These are phyloP conservation scores for Atherinomorus stipes DNA, from an alignment of 2,113 vertebrate species.

Conservation along the genomic window DNA sequence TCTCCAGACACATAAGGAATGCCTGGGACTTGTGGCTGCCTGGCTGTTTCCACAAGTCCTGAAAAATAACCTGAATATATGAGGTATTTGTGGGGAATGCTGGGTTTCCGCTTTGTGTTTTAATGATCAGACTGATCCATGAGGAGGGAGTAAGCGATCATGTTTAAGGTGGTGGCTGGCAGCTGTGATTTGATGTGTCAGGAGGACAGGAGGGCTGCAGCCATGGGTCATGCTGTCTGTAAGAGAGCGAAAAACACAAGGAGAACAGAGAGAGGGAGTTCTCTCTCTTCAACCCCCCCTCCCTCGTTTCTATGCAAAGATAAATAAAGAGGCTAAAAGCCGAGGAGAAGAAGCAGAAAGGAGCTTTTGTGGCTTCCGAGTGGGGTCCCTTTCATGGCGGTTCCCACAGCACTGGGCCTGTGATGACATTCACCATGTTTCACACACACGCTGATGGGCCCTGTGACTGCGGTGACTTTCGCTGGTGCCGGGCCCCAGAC, in stretches of 20 bases:
- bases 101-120: conserved; percentile 37
- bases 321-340: conserved; percentile 84
- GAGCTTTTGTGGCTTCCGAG: conserved; percentile 82
- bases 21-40: conserved; percentile 62
- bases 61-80: conserved; percentile 45
- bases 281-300: conserved; percentile 75
- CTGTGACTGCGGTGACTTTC: conserved; percentile 87
- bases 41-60: conserved; percentile 42
- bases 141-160: conserved; percentile 49
- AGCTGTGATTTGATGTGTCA: conserved; percentile 54
- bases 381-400: conserved; percentile 84
- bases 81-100: conserved; percentile 28
- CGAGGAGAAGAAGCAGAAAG: conserved; percentile 81
- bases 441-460: conserved; percentile 74
- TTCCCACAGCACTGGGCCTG: conserved; percentile 83
- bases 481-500: conserved; percentile 87
- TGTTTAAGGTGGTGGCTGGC: conserved; percentile 26
- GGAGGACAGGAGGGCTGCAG: conserved; percentile 42
- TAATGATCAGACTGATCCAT: conserved; percentile 40
- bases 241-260: conserved; percentile 50
- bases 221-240: conserved; percentile 41
- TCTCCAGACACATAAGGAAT: conserved; percentile 71
- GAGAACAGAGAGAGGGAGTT: conserved; percentile 36
- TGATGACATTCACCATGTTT: conserved; percentile 79
- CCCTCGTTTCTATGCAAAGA: conserved; percentile 58